Percentiles rank a stretch among this genome's conserved stretches.
phyloP scores from a whole-genome alignment of 2,797 vertebrate species.

The Lithobates pipiens region DNA sequence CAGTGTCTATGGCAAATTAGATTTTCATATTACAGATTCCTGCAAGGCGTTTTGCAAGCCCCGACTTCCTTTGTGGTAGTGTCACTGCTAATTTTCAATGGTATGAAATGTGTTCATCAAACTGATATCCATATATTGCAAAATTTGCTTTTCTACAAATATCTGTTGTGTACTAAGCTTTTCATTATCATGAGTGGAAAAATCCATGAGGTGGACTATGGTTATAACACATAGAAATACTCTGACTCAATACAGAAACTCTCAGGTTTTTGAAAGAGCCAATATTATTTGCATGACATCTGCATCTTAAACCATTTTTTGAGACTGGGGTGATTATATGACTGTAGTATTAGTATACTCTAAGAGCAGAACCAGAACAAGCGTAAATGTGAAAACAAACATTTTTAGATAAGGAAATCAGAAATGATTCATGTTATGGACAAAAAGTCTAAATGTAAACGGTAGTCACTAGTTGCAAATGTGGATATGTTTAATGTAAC shows the following conservation, averaged over 20 bases:
- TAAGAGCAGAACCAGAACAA: not conserved
- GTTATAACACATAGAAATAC: not conserved
- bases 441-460: not conserved
- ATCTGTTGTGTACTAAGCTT: not conserved
- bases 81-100: slow-evolving; percentile 17
- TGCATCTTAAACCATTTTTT: not conserved
- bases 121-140: not conserved
- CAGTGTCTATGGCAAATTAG: slow-evolving; percentile 36
- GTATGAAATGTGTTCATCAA: slow-evolving; percentile 31
- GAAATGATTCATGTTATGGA: not conserved
- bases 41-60: not conserved
- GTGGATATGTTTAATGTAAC: not conserved
- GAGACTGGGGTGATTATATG: not conserved
- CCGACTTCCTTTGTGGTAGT: slow-evolving; percentile 21
- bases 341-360: not conserved
- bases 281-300: not conserved
- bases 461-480: not conserved
- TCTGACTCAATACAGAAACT: not conserved
- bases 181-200: not conserved
- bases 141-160: not conserved
- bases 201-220: not conserved
- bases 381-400: not conserved
- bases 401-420: not conserved
- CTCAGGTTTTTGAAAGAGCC: not conserved
- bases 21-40: slow-evolving; percentile 39